phyloP scores from a whole-genome alignment of 2,113 vertebrate genomes.

The Hippocampus zosterae region DNA sequence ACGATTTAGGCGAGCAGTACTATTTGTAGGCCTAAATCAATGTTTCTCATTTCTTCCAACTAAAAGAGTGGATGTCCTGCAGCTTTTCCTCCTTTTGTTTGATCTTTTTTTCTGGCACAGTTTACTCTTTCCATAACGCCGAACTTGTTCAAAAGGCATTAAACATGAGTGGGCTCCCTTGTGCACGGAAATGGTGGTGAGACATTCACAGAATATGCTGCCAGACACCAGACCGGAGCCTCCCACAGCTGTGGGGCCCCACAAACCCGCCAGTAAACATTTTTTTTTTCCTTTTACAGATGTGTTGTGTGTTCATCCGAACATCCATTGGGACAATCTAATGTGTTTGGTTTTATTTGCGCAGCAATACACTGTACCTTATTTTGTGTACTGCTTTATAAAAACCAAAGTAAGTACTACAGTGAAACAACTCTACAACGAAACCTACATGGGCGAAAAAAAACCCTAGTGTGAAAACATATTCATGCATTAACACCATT shows the following conservation, averaged over 20 bases:
- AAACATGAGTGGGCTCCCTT: conserved; percentile 59
- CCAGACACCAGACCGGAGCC: conserved; percentile 10
- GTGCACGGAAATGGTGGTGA: conserved; percentile 45
- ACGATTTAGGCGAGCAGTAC: conserved; percentile 51
- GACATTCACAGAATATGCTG: conserved; percentile 44
- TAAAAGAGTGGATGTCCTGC: conserved; percentile 56
- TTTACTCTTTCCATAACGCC: conserved; percentile 45
- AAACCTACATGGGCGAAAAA: no score
- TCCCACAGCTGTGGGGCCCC: conserved; percentile 32
- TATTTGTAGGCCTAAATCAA: conserved; percentile 45
- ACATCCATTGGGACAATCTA: conserved; percentile 1
- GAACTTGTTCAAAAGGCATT: conserved; percentile 61
- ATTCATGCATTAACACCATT: no score
- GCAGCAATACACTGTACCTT: conserved; percentile 7
- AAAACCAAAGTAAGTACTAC: neutral
- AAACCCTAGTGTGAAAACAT: no score
- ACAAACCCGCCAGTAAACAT: conserved; percentile 36
- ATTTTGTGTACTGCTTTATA: conserved; percentile 4
- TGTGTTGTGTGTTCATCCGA: conserved; percentile 1
- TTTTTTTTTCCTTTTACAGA: conserved; percentile 2
- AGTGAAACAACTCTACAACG: no score
- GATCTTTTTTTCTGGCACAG: conserved; percentile 56
- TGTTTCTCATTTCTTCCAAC: conserved; percentile 48
- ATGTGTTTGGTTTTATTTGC: conserved; percentile 7
- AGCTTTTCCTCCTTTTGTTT: conserved; percentile 58